Percentiles rank a stretch among this genome's conserved stretches.
These are phyloP conservation scores for Tangara arthus DNA, from an alignment of 2,797 vertebrate genomes.

Conservation along the genomic window DNA sequence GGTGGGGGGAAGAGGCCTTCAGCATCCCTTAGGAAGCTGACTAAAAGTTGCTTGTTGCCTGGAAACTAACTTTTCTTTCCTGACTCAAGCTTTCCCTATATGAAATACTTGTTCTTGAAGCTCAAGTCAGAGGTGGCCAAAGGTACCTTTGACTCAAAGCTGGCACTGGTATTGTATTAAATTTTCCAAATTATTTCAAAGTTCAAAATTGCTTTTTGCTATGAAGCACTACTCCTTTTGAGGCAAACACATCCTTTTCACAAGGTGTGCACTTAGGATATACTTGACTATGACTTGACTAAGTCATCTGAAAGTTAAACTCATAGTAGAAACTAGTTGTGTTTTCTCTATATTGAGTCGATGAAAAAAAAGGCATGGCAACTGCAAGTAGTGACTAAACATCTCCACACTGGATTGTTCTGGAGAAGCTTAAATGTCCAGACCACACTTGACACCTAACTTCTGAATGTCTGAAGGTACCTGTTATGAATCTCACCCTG, in stretches of 20 bases:
- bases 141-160: neutral
- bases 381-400: neutral
- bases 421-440: neutral
- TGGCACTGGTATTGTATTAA: neutral
- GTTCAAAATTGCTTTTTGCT: neutral
- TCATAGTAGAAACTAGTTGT: rapidly evolving
- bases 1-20: neutral
- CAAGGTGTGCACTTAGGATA: neutral
- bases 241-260: neutral
- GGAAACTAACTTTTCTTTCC: neutral
- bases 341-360: neutral
- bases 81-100: neutral
- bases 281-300: neutral
- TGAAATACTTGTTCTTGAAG: neutral
- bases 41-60: neutral
- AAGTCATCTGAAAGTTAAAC: neutral
- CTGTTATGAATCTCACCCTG: neutral
- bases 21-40: neutral
- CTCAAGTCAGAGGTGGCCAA: neutral
- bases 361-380: rapidly evolving
- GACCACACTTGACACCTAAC: neutral
- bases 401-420: neutral
- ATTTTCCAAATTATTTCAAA: neutral
- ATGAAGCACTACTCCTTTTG: neutral
- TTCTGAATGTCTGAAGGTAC: neutral